These are phyloP conservation scores for Platorchestia sp. DNA, from an alignment of 1,140 invertebrate species.

Conservation along the genomic window DNA sequence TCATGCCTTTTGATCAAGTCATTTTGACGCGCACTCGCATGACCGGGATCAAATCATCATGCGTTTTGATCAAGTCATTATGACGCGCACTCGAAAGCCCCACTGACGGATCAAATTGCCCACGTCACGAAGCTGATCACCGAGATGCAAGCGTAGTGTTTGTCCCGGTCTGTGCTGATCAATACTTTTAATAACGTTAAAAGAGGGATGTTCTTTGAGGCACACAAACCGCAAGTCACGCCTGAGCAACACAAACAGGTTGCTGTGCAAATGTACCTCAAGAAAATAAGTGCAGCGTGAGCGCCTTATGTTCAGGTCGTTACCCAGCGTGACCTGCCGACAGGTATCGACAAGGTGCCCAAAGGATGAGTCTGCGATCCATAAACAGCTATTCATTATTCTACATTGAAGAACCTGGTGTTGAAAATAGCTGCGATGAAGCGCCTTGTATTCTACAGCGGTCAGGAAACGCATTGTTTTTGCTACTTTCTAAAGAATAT, in stretches of 20 bases:
- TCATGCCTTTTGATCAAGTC: not conserved
- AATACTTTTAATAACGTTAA: conserved; percentile 3
- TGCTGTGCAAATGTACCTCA: not conserved
- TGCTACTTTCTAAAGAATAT: not conserved
- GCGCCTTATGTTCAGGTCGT: not conserved
- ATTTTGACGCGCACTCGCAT: not conserved
- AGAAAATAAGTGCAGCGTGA: not conserved
- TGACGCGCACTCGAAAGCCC: not conserved
- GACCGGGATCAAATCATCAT: not conserved
- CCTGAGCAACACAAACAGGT: not conserved
- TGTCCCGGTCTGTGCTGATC: not conserved
- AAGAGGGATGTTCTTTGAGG: conserved; percentile 6
- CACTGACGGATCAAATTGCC: not conserved
- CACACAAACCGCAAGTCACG: not conserved
- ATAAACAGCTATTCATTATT: not conserved
- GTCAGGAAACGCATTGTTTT: not conserved
- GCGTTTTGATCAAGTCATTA: not conserved
- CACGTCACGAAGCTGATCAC: not conserved
- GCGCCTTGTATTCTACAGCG: not conserved
- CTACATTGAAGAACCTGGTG: not conserved
- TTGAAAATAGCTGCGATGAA: not conserved
- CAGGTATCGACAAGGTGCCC: not conserved
- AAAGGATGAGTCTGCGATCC: not conserved
- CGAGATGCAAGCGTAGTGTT: not conserved
- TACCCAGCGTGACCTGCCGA: not conserved